Base-by-base conservation (phyloP, 2,888 invertebrate species). In the Lycia hirtaria region DNA sequence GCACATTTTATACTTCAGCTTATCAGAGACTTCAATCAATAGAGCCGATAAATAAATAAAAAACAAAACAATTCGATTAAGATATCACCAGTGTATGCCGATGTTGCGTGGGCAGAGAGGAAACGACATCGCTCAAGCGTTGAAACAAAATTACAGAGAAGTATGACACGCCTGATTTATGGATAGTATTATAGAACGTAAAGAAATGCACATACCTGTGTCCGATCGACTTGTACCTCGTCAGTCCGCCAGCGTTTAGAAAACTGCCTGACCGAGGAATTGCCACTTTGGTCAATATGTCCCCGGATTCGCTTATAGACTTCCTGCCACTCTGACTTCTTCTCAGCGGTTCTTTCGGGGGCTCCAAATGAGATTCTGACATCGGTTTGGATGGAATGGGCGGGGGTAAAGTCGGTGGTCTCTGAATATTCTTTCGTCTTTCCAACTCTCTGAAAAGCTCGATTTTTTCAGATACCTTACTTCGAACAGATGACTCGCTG, bases 211-310 rank as follows among this genome's bases (percentile, higher is more conserved):
- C 88, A 77, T 85, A 94, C 94, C 95, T 94, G 71, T 93, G 93
- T 71, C 93, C 91, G 75, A 94, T 94, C 22, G 96, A 95, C 86
- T 96, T 96, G 80, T 96, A 96, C 72, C 96, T 93, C 5, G 96
- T 95, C 49, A 95, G 88, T 55, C 96, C 96, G 43, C 96, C 96
- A 12, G 96, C 95, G 72, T 96, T 97, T 37, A 97, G 92, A 78
- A 97, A 97, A 81, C 97, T 97, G 41, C 96, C 96, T 47, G 96
- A 96, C 70, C 97, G 93, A 10, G 97, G 97, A 72, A 97, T 95
- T 33, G 97, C 97, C 37, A 97, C 96, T 83, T 96, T 96, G 0
- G 97, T 97, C 71, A 97, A 85, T 70, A 96, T 95, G 80, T 97
- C 97, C 5, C 97, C 97, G 52, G 94, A 93, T 62, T 95, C 94